Base-by-base conservation (phyloP, 1,140 invertebrate genomes). In the Drosophila nebulosa region DNA sequence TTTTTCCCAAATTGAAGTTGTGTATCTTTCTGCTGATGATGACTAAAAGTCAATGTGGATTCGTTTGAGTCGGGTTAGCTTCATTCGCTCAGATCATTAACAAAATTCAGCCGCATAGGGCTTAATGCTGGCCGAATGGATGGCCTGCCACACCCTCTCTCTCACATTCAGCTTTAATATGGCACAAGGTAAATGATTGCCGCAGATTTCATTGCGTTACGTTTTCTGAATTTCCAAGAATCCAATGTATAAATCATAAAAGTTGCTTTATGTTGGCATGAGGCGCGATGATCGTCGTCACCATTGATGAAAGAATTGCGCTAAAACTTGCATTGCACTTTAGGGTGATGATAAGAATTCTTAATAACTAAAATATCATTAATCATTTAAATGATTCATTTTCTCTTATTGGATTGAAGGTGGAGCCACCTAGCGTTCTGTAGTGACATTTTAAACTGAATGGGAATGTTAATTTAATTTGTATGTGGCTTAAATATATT, bases 201-300 rank as follows among this genome's bases (percentile, higher is more conserved):
- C 42, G 32, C 72, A 24, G 57, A 51, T 24, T 52, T 62, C 16
- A 24, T 16, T 27, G 58, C 27, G 75, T 53, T 59, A 53, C 55
- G 30, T 61, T 69, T 62, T 55, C 4, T 18, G 16, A 62, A 70
- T 58, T 79, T 80, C 77, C 55, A 63, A 69, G 81, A 78, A 85
- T 78, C n/a, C n/a, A n/a, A 67, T 36, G 72, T 63, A 77, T 84
- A 84, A 84, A 70, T 85, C 80, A 85, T 79, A 72, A 88, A 77
- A 66, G 14, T 58, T 16, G 9, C 9, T 30, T 30, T 30, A 30
- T 18, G 14, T n/a, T 42, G 16, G 2, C 16, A n/a, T n/a, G n/a
- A n/a, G 39, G 16, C 5, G 16, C 9, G 39, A 46, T 18, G 39
- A 42, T 18, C 14, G 16, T 42, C 3, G 39, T 42, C 39, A 18